Base-by-base conservation (phyloP, 2,797 vertebrate genomes). In the Megalops cyprinoides region DNA sequence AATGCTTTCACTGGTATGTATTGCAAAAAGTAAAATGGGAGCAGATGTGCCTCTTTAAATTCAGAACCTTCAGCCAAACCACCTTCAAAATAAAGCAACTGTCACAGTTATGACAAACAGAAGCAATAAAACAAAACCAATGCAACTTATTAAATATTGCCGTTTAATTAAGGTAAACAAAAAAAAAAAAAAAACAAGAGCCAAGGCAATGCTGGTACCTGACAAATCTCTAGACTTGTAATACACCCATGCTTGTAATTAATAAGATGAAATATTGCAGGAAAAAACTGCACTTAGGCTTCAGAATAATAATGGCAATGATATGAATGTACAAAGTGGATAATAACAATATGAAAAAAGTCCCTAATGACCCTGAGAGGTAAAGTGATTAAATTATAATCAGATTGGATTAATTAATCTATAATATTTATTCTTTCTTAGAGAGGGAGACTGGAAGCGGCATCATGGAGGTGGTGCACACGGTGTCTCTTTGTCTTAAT, bases 351-450 rank as follows among this genome's bases (percentile, higher is more conserved):
- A 85, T 58, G 87, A 86, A 82, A 83, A 83, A 92, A 87, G 80
- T 93, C 92, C 91, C 94, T 81, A 58, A 86, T 94, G 96, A 94
- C 93, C 93, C 92, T 93, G 82, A 93, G 94, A 97, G 94, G 95
- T 92, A 93, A 94, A 92, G 94, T 97, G 96, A 98, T 99, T 98
- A 97, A 98, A 99, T 97, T 97, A 98, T 97, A 97, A 97, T 98
- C 96, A 98, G 95, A 92, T 84, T 92, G 93, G 96, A 97, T 97
- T 97, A 98, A 98, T 98, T 98, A 97, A 98, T 99, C 96, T 98
- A 96, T 97, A 99, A 98, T 98, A 99, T 98, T 98, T 97, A 96
- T 96, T 96, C 95, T 96, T 96, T 96, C 97, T 96, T 94, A 96
- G 95, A 92, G 92, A 93, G 91, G 86, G 91, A 94, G 94, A 95